Conservation (phyloP, 1,140 invertebrate species). For the Parasteatoda tepidariorum region DNA sequence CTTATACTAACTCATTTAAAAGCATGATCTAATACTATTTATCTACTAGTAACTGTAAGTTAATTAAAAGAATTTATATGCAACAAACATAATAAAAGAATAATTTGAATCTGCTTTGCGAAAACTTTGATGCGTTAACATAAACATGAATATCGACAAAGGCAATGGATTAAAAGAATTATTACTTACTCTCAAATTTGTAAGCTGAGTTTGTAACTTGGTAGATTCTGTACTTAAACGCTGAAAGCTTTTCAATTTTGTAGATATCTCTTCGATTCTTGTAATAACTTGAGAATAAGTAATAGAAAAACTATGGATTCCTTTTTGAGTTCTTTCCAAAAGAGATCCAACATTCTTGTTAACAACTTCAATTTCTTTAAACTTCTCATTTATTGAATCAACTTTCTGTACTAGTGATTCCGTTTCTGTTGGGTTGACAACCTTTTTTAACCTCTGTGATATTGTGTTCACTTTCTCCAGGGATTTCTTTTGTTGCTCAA, state of each 20-base stretch:
- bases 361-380: conserved; percentile 83
- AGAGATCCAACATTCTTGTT: conserved; percentile 83
- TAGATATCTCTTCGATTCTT: conserved; percentile 93
- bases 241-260: conserved; percentile 80
- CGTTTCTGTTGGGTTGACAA: conserved; percentile 93
- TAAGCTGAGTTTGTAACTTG: conserved; percentile 89
- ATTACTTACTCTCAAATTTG: conserved; percentile 82
- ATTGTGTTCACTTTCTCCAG: conserved; percentile 89
- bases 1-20: too few relatives aligned
- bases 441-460: conserved; percentile 84
- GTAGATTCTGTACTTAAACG: conserved; percentile 89
- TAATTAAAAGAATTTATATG: too few relatives aligned
- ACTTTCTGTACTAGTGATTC: conserved; percentile 84
- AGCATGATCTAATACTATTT: too few relatives aligned
- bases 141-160: too few relatives aligned
- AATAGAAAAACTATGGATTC: conserved; percentile 84
- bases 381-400: conserved; percentile 84
- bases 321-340: conserved; percentile 82
- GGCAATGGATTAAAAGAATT: too few relatives aligned
- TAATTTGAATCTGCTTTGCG: too few relatives aligned
- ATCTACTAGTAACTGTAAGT: too few relatives aligned
- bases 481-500: conserved; percentile 83
- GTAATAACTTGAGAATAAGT: conserved; percentile 90
- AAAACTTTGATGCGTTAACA: too few relatives aligned
- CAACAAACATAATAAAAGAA: too few relatives aligned